Evolutionary conservation across 2,113 vertebrate species (phyloP).

Genomic region (Trichechus manatus): DNA sequence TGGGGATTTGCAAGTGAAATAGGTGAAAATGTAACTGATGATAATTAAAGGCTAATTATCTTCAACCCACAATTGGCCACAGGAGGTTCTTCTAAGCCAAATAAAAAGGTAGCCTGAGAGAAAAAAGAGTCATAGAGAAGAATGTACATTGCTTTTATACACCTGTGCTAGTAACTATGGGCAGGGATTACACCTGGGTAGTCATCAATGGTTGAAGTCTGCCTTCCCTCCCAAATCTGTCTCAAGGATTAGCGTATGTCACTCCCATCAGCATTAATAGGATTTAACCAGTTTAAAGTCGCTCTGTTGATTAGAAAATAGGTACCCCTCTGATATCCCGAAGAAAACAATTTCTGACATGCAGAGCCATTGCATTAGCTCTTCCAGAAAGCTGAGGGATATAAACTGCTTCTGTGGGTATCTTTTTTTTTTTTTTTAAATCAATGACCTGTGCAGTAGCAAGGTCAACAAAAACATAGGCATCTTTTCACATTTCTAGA

Average conservation of each 20-base stretch:
- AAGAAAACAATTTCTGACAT: conserved; percentile 50
- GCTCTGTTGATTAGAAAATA: conserved; percentile 66
- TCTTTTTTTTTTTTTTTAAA: background rate
- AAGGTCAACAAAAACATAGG: background rate
- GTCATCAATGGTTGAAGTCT: background rate
- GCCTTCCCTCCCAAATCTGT: background rate
- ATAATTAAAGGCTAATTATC: conserved; percentile 88
- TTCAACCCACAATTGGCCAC: conserved; percentile 84
- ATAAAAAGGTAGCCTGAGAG: conserved; percentile 66
- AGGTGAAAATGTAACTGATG: conserved; percentile 85
- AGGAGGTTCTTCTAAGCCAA: conserved; percentile 82
- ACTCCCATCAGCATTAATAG: conserved; percentile 5
- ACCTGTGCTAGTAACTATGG: conserved; percentile 53
- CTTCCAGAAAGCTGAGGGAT: conserved; percentile 19
- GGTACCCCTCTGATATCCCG: conserved; percentile 56
- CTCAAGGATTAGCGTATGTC: background rate
- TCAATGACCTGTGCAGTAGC: background rate
- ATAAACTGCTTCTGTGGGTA: background rate
- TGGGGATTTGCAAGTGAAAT: conserved; percentile 82
- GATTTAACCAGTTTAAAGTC: conserved; percentile 55
- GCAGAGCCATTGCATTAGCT: conserved; percentile 26
- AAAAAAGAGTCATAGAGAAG: conserved; percentile 55
- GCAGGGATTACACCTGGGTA: background rate
- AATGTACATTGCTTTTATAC: conserved; percentile 62
- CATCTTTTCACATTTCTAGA: background rate